These are phyloP conservation scores for Colostygia pectinataria DNA, from an alignment of 2,888 invertebrate species.

Conservation along the genomic window DNA sequence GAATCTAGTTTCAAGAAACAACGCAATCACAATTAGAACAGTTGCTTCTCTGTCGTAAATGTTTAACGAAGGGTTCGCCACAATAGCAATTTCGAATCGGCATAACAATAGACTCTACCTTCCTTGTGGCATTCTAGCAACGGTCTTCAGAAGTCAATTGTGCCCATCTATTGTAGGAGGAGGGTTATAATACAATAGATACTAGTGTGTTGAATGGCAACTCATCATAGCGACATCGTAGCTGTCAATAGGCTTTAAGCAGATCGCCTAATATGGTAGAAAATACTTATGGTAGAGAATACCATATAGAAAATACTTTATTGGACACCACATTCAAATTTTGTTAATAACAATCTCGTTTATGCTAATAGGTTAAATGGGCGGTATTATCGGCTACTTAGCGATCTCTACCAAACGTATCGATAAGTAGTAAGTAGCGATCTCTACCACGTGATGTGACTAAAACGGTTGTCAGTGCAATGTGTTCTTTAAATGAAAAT, in stretches of 20 bases:
- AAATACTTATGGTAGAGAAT: too few species aligned
- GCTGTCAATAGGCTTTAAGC: not conserved
- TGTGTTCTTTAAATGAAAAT: too few species aligned
- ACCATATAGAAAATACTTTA: too few species aligned
- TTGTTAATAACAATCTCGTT: too few species aligned
- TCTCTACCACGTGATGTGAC: too few species aligned
- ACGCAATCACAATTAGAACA: slow-evolving; percentile 16
- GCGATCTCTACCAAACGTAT: too few species aligned
- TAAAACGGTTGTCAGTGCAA: too few species aligned
- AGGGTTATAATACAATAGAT: not conserved
- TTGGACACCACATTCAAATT: too few species aligned
- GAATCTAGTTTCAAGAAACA: slow-evolving; percentile 17
- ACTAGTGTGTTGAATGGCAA: not conserved
- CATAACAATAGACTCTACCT: slow-evolving; percentile 5
- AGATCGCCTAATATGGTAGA: too few species aligned
- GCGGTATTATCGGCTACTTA: too few species aligned
- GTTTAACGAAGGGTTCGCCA: slow-evolving; percentile 11
- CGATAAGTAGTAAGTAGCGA: too few species aligned
- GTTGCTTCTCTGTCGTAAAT: slow-evolving; percentile 10
- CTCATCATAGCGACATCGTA: not conserved
- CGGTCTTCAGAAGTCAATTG: slow-evolving; percentile 5
- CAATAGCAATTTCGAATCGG: slow-evolving; percentile 18
- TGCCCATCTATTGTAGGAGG: not conserved
- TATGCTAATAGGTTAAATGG: too few species aligned
- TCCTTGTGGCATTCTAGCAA: not conserved